These are phyloP conservation scores for Drosophila kuntzei DNA, from an alignment of 2,888 invertebrate species.

Conservation along the genomic window DNA sequence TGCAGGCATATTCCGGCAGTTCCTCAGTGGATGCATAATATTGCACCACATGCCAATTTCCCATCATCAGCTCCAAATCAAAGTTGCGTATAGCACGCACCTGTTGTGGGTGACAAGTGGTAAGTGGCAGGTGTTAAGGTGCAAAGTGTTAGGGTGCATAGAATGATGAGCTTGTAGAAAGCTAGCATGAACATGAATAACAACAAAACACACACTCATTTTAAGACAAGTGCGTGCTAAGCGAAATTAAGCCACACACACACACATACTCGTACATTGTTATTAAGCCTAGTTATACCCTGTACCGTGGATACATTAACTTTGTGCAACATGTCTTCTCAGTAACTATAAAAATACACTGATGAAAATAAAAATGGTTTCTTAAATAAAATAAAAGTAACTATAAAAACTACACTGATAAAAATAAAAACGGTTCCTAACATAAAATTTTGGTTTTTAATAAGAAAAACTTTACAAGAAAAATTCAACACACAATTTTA, in stretches of 20 bases:
- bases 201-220: conserved; percentile 3
- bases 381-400: no score
- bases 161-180: conserved; percentile 19
- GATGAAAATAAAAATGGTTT: no score
- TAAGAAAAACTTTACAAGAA: no score
- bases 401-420: no score
- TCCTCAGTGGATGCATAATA: conserved; percentile 96
- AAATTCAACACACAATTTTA: no score
- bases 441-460: no score
- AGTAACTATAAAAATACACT: no score
- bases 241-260: conserved; percentile 39
- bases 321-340: no score
- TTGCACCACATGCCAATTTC: conserved; percentile 94
- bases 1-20: conserved; percentile 93
- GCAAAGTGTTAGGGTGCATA: not conserved
- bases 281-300: conserved; percentile 31
- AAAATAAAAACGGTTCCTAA: no score
- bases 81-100: conserved; percentile 93
- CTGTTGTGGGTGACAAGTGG: conserved; percentile 65
- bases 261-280: conserved; percentile 8
- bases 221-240: conserved; percentile 47
- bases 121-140: not conserved
- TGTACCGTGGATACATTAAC: no score
- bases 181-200: conserved; percentile 7
- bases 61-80: conserved; percentile 92